Conservation (phyloP, 2,888 invertebrate species). For the Cloeon dipterum region DNA sequence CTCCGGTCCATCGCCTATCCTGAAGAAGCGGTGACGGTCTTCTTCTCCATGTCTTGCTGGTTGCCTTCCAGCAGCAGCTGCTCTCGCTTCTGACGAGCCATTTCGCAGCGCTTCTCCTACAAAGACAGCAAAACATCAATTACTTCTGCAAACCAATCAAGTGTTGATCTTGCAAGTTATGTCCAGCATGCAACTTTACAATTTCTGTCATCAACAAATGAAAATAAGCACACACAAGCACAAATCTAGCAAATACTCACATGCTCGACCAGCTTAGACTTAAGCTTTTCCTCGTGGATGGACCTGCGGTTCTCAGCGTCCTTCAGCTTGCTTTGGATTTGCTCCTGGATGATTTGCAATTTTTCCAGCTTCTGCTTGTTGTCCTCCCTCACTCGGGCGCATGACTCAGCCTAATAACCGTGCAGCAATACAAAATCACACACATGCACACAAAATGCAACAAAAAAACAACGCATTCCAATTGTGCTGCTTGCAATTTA, state of each 20-base stretch:
- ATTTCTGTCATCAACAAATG: neutral
- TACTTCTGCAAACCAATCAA: no score
- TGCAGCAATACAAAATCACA: neutral
- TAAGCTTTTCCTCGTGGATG: constrained; percentile 49
- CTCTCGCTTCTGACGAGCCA: constrained; percentile 78
- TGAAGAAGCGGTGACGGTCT: constrained; percentile 32
- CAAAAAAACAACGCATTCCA: neutral
- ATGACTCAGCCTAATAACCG: no score
- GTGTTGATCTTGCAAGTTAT: neutral
- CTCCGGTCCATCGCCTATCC: no score
- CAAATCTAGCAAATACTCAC: constrained; percentile 35
- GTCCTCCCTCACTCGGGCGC: constrained; percentile 42
- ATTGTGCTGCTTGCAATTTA: neutral
- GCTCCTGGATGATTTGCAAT: constrained; percentile 37
- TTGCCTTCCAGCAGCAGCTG: constrained; percentile 31
- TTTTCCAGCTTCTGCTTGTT: constrained; percentile 42
- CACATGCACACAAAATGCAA: neutral
- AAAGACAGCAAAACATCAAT: constrained; percentile 4
- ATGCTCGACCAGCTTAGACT: constrained; percentile 52
- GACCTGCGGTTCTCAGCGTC: constrained; percentile 47
- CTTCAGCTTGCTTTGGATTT: constrained; percentile 44
- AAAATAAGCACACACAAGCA: no score
- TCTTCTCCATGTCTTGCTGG: constrained; percentile 16
- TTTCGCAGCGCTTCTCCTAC: constrained; percentile 77
- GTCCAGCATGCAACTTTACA: neutral